Conservation (phyloP, 2,888 invertebrate genomes). For the Nymphalis polychloros region DNA sequence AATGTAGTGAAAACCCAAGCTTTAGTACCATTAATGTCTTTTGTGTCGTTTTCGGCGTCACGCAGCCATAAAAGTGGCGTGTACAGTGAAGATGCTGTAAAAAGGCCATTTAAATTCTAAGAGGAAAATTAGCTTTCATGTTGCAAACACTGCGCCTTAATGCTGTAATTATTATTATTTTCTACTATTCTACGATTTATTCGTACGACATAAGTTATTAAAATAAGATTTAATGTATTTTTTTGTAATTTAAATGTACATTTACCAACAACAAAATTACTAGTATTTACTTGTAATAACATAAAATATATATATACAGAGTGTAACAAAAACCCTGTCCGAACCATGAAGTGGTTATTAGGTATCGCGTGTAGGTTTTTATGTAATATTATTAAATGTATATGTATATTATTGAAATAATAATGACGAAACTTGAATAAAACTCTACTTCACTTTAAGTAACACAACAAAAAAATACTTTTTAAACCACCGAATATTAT, state of each 20-base stretch:
- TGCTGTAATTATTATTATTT: neutral
- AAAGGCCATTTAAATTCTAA: constrained; percentile 13
- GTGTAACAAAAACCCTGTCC: too few relatives aligned
- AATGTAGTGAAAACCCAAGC: constrained; percentile 11
- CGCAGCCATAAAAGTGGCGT: constrained; percentile 7
- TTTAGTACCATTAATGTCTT: neutral
- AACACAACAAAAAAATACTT: neutral
- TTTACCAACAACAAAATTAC: too few relatives aligned
- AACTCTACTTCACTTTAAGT: neutral
- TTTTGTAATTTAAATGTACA: too few relatives aligned
- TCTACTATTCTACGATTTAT: neutral
- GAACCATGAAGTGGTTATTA: too few relatives aligned
- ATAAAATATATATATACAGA: too few relatives aligned
- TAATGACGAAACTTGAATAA: too few relatives aligned
- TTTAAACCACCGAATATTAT: neutral
- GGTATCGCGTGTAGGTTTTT: too few relatives aligned
- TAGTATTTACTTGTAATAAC: too few relatives aligned
- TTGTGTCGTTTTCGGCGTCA: constrained; percentile 4
- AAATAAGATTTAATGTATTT: too few relatives aligned
- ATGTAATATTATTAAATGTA: too few relatives aligned
- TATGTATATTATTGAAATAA: too few relatives aligned
- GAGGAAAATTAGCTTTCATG: constrained; percentile 16
- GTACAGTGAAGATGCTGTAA: neutral
- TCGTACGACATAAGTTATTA: neutral
- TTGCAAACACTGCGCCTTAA: neutral